These are phyloP conservation scores for Orycteropus afer DNA, from an alignment of 2,113 vertebrate genomes.

Conservation along the genomic window DNA sequence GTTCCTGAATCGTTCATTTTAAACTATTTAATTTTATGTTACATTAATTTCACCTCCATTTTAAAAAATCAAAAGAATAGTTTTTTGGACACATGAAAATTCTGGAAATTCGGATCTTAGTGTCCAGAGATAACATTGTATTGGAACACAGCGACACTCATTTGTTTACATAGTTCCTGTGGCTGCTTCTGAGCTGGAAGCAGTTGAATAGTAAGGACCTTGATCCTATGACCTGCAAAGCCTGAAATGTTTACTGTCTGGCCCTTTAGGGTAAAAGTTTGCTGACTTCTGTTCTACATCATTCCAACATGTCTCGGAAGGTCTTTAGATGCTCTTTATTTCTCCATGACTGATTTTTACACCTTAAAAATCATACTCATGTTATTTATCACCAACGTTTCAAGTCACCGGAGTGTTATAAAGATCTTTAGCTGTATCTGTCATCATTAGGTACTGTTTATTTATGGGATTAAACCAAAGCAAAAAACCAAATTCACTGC, in stretches of 20 bases:
- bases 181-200: not conserved
- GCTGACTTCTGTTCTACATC: not conserved
- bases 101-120: not conserved
- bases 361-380: not conserved
- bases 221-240: not conserved
- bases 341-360: conserved; percentile 9
- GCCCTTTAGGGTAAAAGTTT: not conserved
- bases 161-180: not conserved
- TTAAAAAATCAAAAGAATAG: not conserved
- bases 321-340: not conserved
- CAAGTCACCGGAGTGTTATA: not conserved
- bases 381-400: not conserved
- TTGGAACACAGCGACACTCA: not conserved
- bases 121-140: not conserved
- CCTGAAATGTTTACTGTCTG: not conserved
- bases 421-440: not conserved
- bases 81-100: not conserved
- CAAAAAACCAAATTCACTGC: no score
- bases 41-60: not conserved
- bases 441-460: not conserved
- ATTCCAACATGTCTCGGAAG: not conserved
- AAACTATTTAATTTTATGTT: not conserved
- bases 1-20: not conserved
- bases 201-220: not conserved
- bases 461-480: no score